phyloP scores from a whole-genome alignment of 2,113 vertebrate genomes.

The Paratilapia polleni region DNA sequence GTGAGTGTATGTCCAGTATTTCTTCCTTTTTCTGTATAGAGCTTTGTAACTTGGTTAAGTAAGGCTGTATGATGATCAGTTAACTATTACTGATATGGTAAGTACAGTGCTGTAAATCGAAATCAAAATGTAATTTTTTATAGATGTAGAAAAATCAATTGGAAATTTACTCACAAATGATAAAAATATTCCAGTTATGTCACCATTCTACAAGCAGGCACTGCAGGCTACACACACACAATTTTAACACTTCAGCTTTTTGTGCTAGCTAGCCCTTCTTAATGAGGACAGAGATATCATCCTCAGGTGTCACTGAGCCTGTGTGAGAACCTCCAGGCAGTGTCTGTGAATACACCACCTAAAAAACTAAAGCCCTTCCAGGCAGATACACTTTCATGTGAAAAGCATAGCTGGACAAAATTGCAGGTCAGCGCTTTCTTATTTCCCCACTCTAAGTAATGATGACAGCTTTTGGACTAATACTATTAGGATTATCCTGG shows the following conservation, averaged over 20 bases:
- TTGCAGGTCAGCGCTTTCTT: constrained; percentile 44
- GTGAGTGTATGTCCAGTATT: not conserved
- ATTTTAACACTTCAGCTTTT: constrained; percentile 12
- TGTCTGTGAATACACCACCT: not conserved
- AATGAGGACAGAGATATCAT: constrained; percentile 49
- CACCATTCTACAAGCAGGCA: not conserved
- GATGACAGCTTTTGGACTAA: constrained; percentile 48
- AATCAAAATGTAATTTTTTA: not conserved
- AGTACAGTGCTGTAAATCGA: no score
- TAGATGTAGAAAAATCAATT: not conserved
- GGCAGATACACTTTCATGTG: constrained; percentile 12
- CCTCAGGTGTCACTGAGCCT: constrained; percentile 29
- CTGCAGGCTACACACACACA: not conserved
- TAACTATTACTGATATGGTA: no score
- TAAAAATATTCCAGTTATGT: not conserved
- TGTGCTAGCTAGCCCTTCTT: constrained; percentile 6
- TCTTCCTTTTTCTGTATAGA: not conserved
- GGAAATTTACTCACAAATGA: not conserved
- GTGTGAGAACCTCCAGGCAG: constrained; percentile 14
- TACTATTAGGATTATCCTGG: constrained; percentile 33
- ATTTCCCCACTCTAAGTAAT: constrained; percentile 21
- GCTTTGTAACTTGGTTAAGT: not conserved
- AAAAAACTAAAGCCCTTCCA: not conserved
- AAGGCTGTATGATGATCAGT: not conserved
- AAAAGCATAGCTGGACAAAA: constrained; percentile 1